A percentile compares a stretch with the other conserved stretches of the same genome.
Evolutionary conservation across 23 tunicate species (phyloP).

Genomic region (Trididemnum miniatum): DNA sequence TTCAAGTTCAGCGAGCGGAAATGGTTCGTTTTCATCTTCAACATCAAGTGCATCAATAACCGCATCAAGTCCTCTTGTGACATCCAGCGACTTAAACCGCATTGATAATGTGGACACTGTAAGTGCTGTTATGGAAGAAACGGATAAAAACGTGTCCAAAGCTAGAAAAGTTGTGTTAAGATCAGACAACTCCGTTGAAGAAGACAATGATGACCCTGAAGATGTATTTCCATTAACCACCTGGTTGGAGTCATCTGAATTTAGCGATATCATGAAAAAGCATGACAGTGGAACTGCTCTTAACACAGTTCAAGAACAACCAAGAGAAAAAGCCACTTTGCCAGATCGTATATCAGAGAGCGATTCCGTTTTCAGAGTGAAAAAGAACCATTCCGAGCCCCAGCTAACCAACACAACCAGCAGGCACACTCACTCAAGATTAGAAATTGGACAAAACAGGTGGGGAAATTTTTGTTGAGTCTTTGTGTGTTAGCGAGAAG

Average conservation of each 20-base stretch:
- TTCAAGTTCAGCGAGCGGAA: slow-evolving; percentile 76
- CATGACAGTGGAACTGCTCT: background rate
- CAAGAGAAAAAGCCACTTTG: too few species aligned
- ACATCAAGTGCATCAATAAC: slow-evolving; percentile 69
- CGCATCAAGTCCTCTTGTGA: slow-evolving; percentile 45
- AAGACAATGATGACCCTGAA: background rate
- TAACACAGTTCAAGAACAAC: too few species aligned
- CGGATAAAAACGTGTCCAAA: background rate
- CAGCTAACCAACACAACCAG: too few species aligned
- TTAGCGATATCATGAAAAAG: background rate
- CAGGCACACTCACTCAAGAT: too few species aligned
- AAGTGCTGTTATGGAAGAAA: background rate
- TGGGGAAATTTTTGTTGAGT: too few species aligned
- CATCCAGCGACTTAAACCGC: slow-evolving; percentile 39
- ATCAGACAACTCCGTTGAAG: background rate
- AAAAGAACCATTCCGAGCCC: too few species aligned
- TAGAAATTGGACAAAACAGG: too few species aligned
- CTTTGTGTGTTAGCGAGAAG: too few species aligned
- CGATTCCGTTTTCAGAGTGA: too few species aligned
- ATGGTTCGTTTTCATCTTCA: slow-evolving; percentile 63
- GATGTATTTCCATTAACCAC: slow-evolving; percentile 43
- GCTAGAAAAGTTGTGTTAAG: background rate
- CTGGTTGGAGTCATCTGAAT: slow-evolving; percentile 38
- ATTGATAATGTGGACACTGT: background rate
- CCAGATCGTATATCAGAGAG: too few species aligned